Conservation (phyloP, 2,797 vertebrate species). For the Gallinago stenura region DNA sequence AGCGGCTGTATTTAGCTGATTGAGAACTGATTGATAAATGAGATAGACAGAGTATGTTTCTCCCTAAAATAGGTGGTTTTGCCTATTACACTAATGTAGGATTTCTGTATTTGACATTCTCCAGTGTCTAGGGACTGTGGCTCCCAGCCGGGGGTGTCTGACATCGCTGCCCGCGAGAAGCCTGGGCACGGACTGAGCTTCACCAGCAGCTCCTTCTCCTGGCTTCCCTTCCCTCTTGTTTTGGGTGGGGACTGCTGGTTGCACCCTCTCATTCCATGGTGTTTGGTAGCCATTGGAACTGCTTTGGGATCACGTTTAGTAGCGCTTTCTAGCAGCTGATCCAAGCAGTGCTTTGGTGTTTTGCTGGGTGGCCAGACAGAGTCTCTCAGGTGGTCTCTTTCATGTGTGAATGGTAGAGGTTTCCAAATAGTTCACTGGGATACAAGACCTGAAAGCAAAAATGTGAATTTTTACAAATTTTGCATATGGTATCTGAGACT, state of each 20-base stretch:
- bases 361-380: neutral
- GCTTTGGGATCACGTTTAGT: neutral
- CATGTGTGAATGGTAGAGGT: neutral
- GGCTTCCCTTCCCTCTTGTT: neutral
- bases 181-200: neutral
- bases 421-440: neutral
- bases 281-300: neutral
- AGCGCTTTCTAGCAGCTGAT: neutral
- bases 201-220: neutral
- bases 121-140: neutral
- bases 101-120: neutral
- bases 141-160: neutral
- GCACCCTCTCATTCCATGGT: neutral
- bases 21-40: neutral
- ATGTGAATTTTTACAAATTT: neutral
- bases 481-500: neutral
- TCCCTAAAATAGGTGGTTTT: neutral
- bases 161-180: neutral
- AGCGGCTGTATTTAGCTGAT: neutral
- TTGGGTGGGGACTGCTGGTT: neutral
- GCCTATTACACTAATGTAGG: neutral
- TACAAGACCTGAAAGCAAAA: neutral
- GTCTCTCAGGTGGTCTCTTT: neutral
- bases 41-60: neutral
- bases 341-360: neutral